Evolutionary conservation across 1,140 invertebrate species (phyloP).

Genomic region (Diorhabda carinulata): DNA sequence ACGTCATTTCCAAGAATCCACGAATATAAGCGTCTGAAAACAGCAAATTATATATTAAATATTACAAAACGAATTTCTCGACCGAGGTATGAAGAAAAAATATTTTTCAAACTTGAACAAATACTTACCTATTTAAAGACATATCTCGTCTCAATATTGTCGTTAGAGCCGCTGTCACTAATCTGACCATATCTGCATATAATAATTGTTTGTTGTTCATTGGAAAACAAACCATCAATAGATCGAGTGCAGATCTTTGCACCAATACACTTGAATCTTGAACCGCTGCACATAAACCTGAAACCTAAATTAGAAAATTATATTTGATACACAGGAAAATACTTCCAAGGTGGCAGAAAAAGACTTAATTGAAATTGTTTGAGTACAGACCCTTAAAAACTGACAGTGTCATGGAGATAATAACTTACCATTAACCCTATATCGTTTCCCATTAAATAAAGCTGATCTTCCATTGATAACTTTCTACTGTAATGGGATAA

Average conservation of each 20-base stretch:
- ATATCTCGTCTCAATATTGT: conserved; percentile 87
- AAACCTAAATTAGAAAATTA: conserved; percentile 41
- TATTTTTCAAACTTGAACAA: neutral
- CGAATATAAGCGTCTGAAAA: conserved; percentile 68
- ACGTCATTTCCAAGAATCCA: conserved; percentile 78
- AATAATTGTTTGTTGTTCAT: conserved; percentile 77
- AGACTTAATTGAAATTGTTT: too few species aligned
- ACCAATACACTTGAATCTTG: conserved; percentile 81
- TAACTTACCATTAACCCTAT: conserved; percentile 73
- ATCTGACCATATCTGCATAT: conserved; percentile 67
- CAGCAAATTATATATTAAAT: conserved; percentile 12
- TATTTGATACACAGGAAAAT: neutral
- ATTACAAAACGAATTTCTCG: neutral
- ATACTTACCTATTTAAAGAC: conserved; percentile 75
- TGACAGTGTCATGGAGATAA: neutral
- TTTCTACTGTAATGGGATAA: conserved; percentile 81
- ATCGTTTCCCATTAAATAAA: conserved; percentile 82
- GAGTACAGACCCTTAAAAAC: too few species aligned
- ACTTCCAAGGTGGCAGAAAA: too few species aligned
- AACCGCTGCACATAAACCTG: conserved; percentile 59
- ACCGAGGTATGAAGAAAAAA: neutral
- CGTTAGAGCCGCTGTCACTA: conserved; percentile 76
- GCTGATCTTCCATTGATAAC: conserved; percentile 77
- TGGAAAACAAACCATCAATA: conserved; percentile 80
- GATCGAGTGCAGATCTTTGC: conserved; percentile 82